Evolutionary conservation across 2,888 invertebrate species (phyloP), one percentile per base, ranked within the genome.

Genomic region (Calliphora vomitoria): DNA sequence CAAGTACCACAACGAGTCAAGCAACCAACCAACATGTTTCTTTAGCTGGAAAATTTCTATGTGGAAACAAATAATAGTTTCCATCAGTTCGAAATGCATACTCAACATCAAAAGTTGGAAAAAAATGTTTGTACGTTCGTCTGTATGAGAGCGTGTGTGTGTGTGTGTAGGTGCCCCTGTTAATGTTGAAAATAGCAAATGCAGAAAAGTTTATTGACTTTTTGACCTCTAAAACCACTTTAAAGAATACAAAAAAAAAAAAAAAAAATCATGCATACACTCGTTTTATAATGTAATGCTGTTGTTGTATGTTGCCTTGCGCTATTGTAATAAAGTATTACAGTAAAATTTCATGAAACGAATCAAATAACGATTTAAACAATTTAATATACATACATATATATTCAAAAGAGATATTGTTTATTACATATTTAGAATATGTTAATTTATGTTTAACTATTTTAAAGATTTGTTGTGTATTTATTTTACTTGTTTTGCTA

Each of bases 161-260:
- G n/a, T 72, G 35, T 58, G 18, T 83, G 69, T 68, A 55, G 66
- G 66, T 78, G 82, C 58, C 79, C 47, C 62, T 75, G 20, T 75
- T 38, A 44, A 25, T 84, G 35, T 62, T 78, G 41, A 78, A 82
- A 79, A 53, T 44, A 75, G 68, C 75, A 64, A 86, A 72, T 68
- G 78, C 80, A 86, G 55, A 64, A 86, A 79, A 87, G 87, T 85
- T 87, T 85, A 85, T 87, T 87, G 87, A 87, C 87, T 82, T 85
- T 82, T 87, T 87, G 87, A 87, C 87, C 87, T 87, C 87, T 82
- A 87, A 87, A 85, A 82, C 72, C 69, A 81, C 72, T 81, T 53
- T 74, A 74, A 75, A 68, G 31, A 83, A 69, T 38, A 58, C 55
- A 58, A 50, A 20, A 64, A 44, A 47, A 58, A 50, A 20, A 64